Evolutionary conservation across 2,888 invertebrate species (phyloP), one percentile per base, ranked within the genome.

Genomic region (Parelbella ahira): DNA sequence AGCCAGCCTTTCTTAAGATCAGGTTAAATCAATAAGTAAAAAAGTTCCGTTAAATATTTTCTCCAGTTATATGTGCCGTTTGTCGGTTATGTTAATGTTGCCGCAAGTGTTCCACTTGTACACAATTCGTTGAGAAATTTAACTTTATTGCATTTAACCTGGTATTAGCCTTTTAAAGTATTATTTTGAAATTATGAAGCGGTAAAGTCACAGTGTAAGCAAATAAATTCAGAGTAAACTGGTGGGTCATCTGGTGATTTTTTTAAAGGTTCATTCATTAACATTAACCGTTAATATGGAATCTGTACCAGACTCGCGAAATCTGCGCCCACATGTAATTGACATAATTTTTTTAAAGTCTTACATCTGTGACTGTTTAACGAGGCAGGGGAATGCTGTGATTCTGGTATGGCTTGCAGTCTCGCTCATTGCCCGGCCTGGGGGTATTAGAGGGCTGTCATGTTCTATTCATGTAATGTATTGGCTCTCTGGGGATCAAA

Each of bases 371-470:
- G 86, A 80, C 80, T 47, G 51, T 8, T 51, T 50, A 68, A 79
- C 67, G 50, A 78, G 77, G 56, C 59, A 54, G 63, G 55, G 76
- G 59, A 76, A 77, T 77, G 67, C 46, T 58, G 60, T 66, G 68
- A 53, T 64, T 58, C 71, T 77, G 77, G 69, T 53, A 53, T 65
- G 81, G 81, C 80, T 86, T 83, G 80, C 70, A 67, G 70, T 60
- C 51, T 62, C 63, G 69, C 50, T 52, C 68, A 73, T 78, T 79
- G 58, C 66, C 68, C 57, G 59, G 65, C 70, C 78, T 78, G 58
- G 62, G 75, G 75, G 65, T n/a, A 51, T 56, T 51, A 71, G 80
- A 66, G 75, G 66, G 74, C 62, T 56, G 65, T 68, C 57, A 45
- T 58, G 60, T 72, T 73, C 10, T 20, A n/a, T 20, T 64, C 56